Percentiles rank a stretch among this genome's conserved stretches.
Conservation (phyloP, 1,140 invertebrate genomes). For the Zaprionus gabonicus region DNA sequence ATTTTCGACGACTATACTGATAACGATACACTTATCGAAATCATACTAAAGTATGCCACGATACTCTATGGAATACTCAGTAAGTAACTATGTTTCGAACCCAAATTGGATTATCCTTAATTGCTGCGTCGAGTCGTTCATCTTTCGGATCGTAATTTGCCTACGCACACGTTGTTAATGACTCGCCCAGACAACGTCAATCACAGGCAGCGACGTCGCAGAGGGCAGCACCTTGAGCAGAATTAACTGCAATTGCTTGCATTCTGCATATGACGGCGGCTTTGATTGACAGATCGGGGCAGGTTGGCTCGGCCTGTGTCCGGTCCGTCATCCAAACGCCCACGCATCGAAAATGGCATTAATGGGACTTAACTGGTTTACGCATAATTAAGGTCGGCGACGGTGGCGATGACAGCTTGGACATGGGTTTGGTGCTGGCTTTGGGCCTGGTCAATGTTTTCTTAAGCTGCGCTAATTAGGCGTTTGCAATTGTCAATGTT, state of each 20-base stretch:
- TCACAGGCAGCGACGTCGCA: constrained; percentile 11
- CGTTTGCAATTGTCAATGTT: constrained; percentile 34
- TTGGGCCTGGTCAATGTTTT: constrained; percentile 58
- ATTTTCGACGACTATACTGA: no score
- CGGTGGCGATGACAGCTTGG: neutral
- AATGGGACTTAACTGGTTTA: constrained; percentile 64
- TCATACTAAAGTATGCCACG: no score
- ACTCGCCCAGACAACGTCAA: constrained; percentile 10
- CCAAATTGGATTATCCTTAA: neutral
- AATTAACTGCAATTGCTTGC: constrained; percentile 51
- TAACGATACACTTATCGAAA: no score
- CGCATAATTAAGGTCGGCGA: constrained; percentile 76
- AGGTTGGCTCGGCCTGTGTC: neutral
- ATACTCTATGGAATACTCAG: neutral
- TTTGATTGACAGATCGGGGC: constrained; percentile 53
- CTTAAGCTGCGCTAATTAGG: constrained; percentile 71
- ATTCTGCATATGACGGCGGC: constrained; percentile 43
- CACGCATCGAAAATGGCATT: constrained; percentile 67
- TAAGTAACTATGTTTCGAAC: neutral
- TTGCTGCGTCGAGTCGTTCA: neutral
- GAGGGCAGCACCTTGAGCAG: constrained; percentile 26
- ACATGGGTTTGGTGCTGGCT: constrained; percentile 18
- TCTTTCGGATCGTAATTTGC: constrained; percentile 9
- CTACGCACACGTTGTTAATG: constrained; percentile 30
- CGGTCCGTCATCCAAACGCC: neutral